Conservation (phyloP, 2,888 invertebrate genomes). For the Therioaphis trifolii region DNA sequence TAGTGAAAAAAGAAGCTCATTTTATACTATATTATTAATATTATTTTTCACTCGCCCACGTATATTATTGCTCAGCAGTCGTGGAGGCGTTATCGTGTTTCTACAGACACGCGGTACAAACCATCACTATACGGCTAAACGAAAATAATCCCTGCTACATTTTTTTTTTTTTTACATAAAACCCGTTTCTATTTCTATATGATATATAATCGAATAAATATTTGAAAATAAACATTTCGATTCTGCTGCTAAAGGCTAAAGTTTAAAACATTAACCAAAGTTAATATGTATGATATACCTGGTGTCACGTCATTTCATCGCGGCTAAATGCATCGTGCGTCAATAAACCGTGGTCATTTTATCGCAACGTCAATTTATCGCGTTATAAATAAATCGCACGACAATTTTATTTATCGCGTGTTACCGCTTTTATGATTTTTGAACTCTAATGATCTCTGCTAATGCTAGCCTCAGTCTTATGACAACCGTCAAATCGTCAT, state of each 20-base stretch:
- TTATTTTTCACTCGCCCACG: conserved; percentile 27
- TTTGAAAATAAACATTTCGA: conserved; percentile 41
- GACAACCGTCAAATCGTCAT: too few relatives aligned
- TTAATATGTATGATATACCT: background rate
- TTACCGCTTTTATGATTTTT: too few relatives aligned
- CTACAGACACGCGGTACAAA: conserved; percentile 46
- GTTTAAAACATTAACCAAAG: background rate
- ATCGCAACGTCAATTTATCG: too few relatives aligned
- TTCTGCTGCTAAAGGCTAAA: background rate
- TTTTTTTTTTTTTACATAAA: background rate
- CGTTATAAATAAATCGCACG: too few relatives aligned
- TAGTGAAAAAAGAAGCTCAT: conserved; percentile 3
- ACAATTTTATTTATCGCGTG: too few relatives aligned
- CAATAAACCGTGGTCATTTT: too few relatives aligned
- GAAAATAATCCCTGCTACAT: conserved; percentile 31
- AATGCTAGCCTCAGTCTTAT: too few relatives aligned
- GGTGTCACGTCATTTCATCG: background rate
- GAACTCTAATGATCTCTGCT: too few relatives aligned
- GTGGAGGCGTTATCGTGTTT: conserved; percentile 52
- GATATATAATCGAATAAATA: conserved; percentile 30
- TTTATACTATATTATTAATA: conserved; percentile 50
- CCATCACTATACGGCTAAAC: conserved; percentile 7
- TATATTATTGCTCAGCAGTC: conserved; percentile 33
- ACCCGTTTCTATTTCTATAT: background rate
- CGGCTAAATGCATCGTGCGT: too few relatives aligned